These are phyloP conservation scores for Plebejus melissa DNA, from an alignment of 2,888 invertebrate genomes.

Conservation along the genomic window DNA sequence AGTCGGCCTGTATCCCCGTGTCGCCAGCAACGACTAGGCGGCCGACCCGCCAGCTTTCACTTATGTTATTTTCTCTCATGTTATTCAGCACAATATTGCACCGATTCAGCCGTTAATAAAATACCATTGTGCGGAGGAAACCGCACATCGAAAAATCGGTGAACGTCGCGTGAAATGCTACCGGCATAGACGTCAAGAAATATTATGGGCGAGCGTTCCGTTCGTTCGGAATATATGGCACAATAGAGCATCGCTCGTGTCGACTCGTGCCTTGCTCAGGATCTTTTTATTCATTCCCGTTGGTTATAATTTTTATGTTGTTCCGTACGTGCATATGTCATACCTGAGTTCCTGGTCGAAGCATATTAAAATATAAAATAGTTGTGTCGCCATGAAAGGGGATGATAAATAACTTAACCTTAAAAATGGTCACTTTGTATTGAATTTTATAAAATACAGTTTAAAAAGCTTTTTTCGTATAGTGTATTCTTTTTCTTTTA, in stretches of 20 bases:
- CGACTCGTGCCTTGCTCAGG: slow-evolving; percentile 50
- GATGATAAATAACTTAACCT: no score
- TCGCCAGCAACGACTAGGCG: slow-evolving; percentile 38
- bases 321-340: not conserved
- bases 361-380: not conserved
- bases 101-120: slow-evolving; percentile 64
- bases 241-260: slow-evolving; percentile 50
- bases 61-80: slow-evolving; percentile 57
- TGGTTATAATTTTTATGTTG: slow-evolving; percentile 37
- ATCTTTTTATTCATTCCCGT: slow-evolving; percentile 39
- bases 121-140: slow-evolving; percentile 65
- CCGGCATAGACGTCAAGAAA: slow-evolving; percentile 64
- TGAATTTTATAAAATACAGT: no score
- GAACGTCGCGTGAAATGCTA: slow-evolving; percentile 69
- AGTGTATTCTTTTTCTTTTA: no score
- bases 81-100: slow-evolving; percentile 47
- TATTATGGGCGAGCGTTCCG: slow-evolving; percentile 55
- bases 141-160: slow-evolving; percentile 67
- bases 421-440: no score
- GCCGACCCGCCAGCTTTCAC: slow-evolving; percentile 36
- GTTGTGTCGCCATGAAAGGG: not conserved
- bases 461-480: no score
- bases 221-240: slow-evolving; percentile 58
- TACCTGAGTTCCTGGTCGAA: not conserved
- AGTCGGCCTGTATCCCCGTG: slow-evolving; percentile 52